These are phyloP conservation scores for Tuberolachnus salignus DNA, from an alignment of 2,888 invertebrate genomes.

Conservation along the genomic window DNA sequence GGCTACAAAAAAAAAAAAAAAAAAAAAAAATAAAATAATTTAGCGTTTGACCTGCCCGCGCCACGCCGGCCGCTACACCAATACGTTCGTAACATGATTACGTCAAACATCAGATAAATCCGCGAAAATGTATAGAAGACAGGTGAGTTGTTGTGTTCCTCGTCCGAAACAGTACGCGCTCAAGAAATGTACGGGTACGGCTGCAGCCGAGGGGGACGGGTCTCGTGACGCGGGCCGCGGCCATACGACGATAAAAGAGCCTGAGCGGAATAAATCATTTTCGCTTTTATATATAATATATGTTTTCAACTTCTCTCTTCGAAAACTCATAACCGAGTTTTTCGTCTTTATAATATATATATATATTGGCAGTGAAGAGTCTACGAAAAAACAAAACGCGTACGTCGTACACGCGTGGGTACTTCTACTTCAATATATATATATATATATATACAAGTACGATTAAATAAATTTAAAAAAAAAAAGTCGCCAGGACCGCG, in stretches of 20 bases:
- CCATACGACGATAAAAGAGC: neutral
- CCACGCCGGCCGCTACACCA: too few species aligned
- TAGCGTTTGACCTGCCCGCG: too few species aligned
- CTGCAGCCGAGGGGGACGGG: constrained; percentile 6
- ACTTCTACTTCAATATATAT: too few species aligned
- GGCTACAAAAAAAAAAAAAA: too few species aligned
- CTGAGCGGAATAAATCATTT: constrained; percentile 26
- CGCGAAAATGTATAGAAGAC: constrained; percentile 2
- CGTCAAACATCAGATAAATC: constrained; percentile 4
- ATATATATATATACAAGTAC: too few species aligned
- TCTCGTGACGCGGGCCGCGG: too few species aligned
- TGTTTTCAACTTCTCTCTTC: neutral
- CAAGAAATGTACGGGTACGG: neutral
- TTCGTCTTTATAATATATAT: neutral
- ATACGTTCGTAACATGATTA: neutral
- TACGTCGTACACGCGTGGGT: neutral
- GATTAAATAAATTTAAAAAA: too few species aligned
- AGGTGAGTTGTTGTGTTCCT: too few species aligned
- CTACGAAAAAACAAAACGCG: neutral
- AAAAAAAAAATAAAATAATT: too few species aligned
- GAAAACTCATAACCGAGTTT: constrained; percentile 42
- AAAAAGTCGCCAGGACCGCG: too few species aligned
- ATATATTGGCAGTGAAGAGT: too few species aligned
- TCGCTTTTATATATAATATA: neutral
- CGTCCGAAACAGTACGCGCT: neutral